Evolutionary conservation across 2,797 vertebrate genomes (phyloP).

Genomic region (Pseudomugil tenellus): DNA sequence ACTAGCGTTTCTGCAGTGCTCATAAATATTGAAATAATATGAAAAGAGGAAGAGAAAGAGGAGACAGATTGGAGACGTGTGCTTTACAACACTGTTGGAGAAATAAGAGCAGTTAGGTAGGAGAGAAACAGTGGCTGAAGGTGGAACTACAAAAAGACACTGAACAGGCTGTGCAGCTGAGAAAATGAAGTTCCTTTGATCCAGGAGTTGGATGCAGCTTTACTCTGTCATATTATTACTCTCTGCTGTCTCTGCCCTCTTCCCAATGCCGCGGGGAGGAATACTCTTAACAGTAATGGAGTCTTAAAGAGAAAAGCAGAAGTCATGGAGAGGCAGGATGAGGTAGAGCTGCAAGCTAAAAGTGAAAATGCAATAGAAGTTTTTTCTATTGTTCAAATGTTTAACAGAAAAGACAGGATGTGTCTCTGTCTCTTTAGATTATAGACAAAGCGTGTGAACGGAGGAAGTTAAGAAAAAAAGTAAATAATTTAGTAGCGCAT

Average conservation of each 20-base stretch:
- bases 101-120: slow-evolving; percentile 9
- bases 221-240: slow-evolving; percentile 22
- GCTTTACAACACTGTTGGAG: slow-evolving; percentile 22
- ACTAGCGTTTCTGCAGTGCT: slow-evolving; percentile 77
- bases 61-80: slow-evolving; percentile 19
- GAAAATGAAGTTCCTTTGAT: slow-evolving; percentile 26
- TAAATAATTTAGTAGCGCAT: slow-evolving; percentile 44
- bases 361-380: neutral
- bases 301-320: slow-evolving; percentile 1
- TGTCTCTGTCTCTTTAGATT: neutral
- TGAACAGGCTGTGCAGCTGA: slow-evolving; percentile 31
- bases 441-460: slow-evolving; percentile 5
- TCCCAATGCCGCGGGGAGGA: slow-evolving; percentile 17
- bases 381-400: neutral
- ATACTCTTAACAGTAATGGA: neutral
- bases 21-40: slow-evolving; percentile 81
- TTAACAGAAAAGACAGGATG: neutral
- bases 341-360: slow-evolving; percentile 6
- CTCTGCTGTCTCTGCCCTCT: neutral
- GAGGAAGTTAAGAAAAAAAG: slow-evolving; percentile 35
- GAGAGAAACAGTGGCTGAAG: slow-evolving; percentile 18
- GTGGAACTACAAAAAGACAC: slow-evolving; percentile 33
- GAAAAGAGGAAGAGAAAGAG: slow-evolving; percentile 40
- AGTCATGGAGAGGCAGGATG: neutral
- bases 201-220: slow-evolving; percentile 19